A percentile compares a stretch with the other conserved stretches of the same genome.
Conservation (phyloP, 2,888 invertebrate species). For the Malachius bipustulatus region DNA sequence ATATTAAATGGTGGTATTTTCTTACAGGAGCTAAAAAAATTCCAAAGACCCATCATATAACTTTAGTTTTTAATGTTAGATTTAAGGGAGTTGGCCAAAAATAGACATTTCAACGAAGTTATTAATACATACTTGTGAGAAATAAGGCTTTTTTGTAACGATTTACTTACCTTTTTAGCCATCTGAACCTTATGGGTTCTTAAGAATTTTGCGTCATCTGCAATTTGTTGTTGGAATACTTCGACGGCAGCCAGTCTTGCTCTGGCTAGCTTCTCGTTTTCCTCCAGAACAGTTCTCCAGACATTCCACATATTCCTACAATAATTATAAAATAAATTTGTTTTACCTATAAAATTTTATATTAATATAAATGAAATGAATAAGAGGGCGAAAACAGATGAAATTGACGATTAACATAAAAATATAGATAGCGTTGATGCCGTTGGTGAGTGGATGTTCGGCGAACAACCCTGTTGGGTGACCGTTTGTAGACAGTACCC, state of each 20-base stretch:
- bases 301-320: conserved; percentile 93
- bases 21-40: no score
- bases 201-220: conserved; percentile 81
- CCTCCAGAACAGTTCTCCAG: conserved; percentile 92
- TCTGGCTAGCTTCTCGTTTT: conserved; percentile 85
- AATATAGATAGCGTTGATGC: no score
- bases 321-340: no score
- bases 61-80: no score
- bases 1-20: no score
- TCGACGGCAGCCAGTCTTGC: conserved; percentile 87
- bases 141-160: no score
- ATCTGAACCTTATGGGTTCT: conserved; percentile 72
- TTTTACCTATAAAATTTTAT: background rate
- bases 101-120: background rate
- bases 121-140: background rate
- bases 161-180: conserved; percentile 58
- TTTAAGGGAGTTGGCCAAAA: no score
- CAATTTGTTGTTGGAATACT: conserved; percentile 88
- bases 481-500: no score
- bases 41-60: no score
- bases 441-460: no score
- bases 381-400: conserved; percentile 4
- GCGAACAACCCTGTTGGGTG: no score
- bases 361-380: background rate
- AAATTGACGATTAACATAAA: background rate